Conservation (phyloP, 2,113 vertebrate species). For the Otus sunia region DNA sequence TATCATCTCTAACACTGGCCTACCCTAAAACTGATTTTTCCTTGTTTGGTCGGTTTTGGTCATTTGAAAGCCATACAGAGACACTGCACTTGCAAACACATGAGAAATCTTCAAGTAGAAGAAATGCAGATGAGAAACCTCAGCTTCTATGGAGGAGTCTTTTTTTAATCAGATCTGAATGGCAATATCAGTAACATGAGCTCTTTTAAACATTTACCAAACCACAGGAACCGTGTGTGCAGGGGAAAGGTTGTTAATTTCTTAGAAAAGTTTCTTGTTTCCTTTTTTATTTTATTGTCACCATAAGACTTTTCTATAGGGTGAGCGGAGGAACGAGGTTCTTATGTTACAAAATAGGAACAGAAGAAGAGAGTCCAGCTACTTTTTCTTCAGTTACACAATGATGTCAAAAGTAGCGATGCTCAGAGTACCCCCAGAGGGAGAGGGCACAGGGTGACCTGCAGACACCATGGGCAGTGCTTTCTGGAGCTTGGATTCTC, state of each 20-base stretch:
- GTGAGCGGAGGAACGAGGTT: rapidly evolving
- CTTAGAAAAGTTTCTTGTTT: background rate
- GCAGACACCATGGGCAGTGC: background rate
- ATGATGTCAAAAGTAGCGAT: background rate
- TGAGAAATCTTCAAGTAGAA: background rate
- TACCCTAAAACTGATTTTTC: background rate
- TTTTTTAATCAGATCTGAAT: background rate
- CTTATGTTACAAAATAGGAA: background rate
- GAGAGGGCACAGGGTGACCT: background rate
- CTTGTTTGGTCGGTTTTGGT: background rate
- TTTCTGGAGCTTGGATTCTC: background rate
- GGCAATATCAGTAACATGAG: background rate
- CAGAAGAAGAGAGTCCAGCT: background rate
- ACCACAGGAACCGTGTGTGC: background rate
- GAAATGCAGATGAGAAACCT: background rate
- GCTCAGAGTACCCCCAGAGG: background rate
- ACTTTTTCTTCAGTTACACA: background rate
- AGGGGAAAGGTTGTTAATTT: background rate
- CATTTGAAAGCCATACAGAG: background rate
- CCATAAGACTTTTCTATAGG: background rate
- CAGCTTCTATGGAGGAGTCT: background rate
- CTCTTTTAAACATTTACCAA: background rate
- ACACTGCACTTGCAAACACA: background rate
- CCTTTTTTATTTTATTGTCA: background rate
- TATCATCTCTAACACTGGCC: background rate